These are phyloP conservation scores for Oreochromis aureus DNA, from an alignment of 2,113 vertebrate genomes.

Conservation along the genomic window DNA sequence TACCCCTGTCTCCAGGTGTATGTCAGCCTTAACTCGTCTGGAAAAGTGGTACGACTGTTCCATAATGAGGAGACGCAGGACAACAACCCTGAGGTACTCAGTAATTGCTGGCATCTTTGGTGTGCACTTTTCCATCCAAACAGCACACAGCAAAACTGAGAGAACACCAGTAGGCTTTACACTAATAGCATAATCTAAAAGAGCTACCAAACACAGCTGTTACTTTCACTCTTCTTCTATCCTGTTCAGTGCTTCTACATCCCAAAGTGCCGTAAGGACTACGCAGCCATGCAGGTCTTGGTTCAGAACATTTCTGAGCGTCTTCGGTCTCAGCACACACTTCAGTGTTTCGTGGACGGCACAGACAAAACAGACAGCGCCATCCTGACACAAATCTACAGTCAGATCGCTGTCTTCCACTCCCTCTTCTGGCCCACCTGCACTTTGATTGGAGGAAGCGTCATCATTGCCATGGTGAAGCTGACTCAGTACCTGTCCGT, in stretches of 20 bases:
- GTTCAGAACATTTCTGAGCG: constrained; percentile 85
- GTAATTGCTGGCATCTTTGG: neutral
- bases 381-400: constrained; percentile 86
- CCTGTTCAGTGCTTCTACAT: constrained; percentile 85
- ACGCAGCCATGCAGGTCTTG: constrained; percentile 74
- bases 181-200: neutral
- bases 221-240: neutral
- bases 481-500: constrained; percentile 93
- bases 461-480: constrained; percentile 91
- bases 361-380: constrained; percentile 78
- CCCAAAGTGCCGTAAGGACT: constrained; percentile 87
- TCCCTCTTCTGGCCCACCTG: constrained; percentile 92
- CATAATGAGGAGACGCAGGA: constrained; percentile 88
- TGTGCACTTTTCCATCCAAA: neutral
- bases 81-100: constrained; percentile 82
- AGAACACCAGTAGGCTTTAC: neutral
- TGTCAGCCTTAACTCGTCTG: constrained; percentile 84
- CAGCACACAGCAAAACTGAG: neutral
- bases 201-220: neutral
- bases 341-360: constrained; percentile 84
- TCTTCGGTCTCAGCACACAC: constrained; percentile 80
- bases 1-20: constrained; percentile 93
- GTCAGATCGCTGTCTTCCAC: constrained; percentile 81
- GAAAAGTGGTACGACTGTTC: constrained; percentile 83
- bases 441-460: constrained; percentile 80